Evolutionary conservation across 2,888 invertebrate genomes (phyloP), one percentile per base, ranked within the genome.

Genomic region (Lingula anatina): DNA sequence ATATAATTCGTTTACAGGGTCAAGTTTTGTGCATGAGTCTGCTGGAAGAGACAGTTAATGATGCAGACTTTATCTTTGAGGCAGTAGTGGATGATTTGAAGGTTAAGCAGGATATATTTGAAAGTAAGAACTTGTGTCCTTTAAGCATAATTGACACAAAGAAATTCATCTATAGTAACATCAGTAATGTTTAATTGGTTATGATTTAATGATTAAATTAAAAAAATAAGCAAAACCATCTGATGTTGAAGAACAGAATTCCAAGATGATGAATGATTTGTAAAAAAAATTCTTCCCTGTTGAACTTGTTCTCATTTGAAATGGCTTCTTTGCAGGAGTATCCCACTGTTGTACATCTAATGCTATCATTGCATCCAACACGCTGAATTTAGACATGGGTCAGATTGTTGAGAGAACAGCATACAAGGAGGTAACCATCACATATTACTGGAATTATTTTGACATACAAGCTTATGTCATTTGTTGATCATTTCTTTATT

Each of bases 51-150:
- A 68, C 78, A 2, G 77, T 79, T 1, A 65, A 60, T 55, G 76
- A 76, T 60, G 76, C 75, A n/a, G 75, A 78, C 24, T 71, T 78
- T 54, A 70, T 79, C 24, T 70, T 79, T 61, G 79, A 79, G 61
- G 73, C 70, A 46, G 69, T 78, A 7, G 50, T 67, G 41, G 79
- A 79, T 57, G 74, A 79, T 56, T 49, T 78, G 28, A 63, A 71
- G 41, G 54, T 73, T 26, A 79, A 79, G 61, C 66, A 71, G 55
- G 73, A 77, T 51, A 51, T 78, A 12, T 73, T 79, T 64, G 76
- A 77, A 68, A 65, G 78, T 75, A 61, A 57, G 64, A 56, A n/a
- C n/a, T n/a, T n/a, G n/a, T n/a, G n/a, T n/a, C n/a, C n/a, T n/a
- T n/a, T n/a, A n/a, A n/a, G n/a, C n/a, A n/a, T n/a, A n/a, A n/a